Conservation (phyloP, 2,113 vertebrate genomes). For the Dissostichus mawsoni region DNA sequence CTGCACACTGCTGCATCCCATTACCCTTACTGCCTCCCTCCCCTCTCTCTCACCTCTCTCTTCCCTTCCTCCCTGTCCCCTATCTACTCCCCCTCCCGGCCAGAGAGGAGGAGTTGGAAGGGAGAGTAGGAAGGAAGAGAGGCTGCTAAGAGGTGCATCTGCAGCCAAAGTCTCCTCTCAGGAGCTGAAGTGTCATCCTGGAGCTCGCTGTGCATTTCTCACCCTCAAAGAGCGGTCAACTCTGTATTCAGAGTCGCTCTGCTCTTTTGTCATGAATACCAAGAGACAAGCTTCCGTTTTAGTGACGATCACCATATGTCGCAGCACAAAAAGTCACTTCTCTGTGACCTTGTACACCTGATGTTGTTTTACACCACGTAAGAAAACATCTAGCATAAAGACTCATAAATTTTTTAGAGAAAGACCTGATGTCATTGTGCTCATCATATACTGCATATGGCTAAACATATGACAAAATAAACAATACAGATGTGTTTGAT, state of each 20-base stretch:
- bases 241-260: constrained; percentile 1
- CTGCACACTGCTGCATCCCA: constrained; percentile 55
- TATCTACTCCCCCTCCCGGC: neutral
- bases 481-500: constrained; percentile 13
- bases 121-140: constrained; percentile 28
- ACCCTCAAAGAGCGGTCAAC: constrained; percentile 50
- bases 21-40: constrained; percentile 27
- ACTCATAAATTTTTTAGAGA: neutral
- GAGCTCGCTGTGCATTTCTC: constrained; percentile 45
- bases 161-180: constrained; percentile 56
- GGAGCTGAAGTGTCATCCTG: constrained; percentile 49
- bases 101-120: constrained; percentile 25
- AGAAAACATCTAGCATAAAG: neutral
- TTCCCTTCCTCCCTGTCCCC: constrained; percentile 12
- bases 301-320: constrained; percentile 36
- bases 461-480: constrained; percentile 1
- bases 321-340: constrained; percentile 33
- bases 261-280: constrained; percentile 32
- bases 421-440: neutral
- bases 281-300: constrained; percentile 5
- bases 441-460: neutral
- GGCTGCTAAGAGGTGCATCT: constrained; percentile 61
- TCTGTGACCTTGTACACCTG: constrained; percentile 30
- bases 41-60: constrained; percentile 19
- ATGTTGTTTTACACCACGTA: constrained; percentile 27